phyloP scores from a whole-genome alignment of 2,888 invertebrate genomes.

The Oeneis ivallda region DNA sequence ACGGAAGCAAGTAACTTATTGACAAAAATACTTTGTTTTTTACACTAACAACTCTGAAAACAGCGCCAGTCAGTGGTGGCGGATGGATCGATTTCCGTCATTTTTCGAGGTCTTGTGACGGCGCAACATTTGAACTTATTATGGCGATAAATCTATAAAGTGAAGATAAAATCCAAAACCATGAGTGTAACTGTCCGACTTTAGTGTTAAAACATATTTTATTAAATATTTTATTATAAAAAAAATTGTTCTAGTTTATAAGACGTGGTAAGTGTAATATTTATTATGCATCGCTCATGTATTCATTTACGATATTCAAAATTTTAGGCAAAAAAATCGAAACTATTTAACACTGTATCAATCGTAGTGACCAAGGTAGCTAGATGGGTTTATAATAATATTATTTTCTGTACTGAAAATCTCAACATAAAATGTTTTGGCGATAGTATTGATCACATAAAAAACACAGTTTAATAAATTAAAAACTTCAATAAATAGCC shows the following conservation, averaged over 20 bases:
- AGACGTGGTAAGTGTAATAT: slow-evolving; percentile 30
- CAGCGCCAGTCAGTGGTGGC: slow-evolving; percentile 18
- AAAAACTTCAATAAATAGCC: neutral
- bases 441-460: slow-evolving; percentile 9
- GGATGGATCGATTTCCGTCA: slow-evolving; percentile 67
- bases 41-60: slow-evolving; percentile 33
- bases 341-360: neutral
- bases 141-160: slow-evolving; percentile 49
- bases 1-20: too few relatives aligned
- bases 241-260: slow-evolving; percentile 7
- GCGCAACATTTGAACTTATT: slow-evolving; percentile 76
- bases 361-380: neutral
- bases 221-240: slow-evolving; percentile 14
- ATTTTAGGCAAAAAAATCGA: neutral
- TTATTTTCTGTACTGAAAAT: neutral
- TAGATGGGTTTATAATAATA: neutral
- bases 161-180: slow-evolving; percentile 39
- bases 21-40: too few relatives aligned
- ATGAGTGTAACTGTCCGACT: slow-evolving; percentile 28
- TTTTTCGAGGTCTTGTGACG: slow-evolving; percentile 57
- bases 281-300: neutral
- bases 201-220: slow-evolving; percentile 18
- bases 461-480: neutral
- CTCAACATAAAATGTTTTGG: neutral
- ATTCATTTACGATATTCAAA: neutral